Evolutionary conservation across 2,888 invertebrate species (phyloP), one percentile per base, ranked within the genome.

Genomic region (Gryllus longicercus): DNA sequence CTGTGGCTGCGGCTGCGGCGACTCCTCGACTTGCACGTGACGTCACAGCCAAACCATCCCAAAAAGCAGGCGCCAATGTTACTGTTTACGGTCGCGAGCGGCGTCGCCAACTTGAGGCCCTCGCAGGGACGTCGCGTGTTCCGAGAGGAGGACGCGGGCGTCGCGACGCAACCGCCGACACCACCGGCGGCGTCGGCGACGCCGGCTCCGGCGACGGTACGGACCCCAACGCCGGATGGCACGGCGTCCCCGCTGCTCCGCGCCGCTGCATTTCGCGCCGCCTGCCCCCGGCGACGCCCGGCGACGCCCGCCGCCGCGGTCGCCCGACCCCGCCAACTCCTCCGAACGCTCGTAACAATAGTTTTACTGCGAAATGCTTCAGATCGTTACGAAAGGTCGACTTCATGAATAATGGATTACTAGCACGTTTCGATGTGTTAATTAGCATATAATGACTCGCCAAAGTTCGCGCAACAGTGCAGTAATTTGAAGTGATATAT

Each of bases 51-150:
- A 63, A 63, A 63, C 63, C 16, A 63, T 63, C 63, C 8, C 63
- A 63, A 63, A 63, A 63, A 63, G 63, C 63, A 63, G 63, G 63
- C 63, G 63, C 63, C 63, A 63, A n/a, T n/a, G 63, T 63, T 63
- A 63, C 63, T 63, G 63, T 63, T 63, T 63, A n/a, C 63, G 63
- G 63, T 63, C 63, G 63, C 63, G 16, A n/a, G 14, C 63, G 63
- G 14, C 63, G 63, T n/a, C 63, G 63, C n/a, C n/a, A 14, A 63
- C 14, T 14, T 63, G 63, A 63, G 63, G 63, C 63, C 63, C 63
- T 18, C 63, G 14, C 63, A n/a, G 63, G 63, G 63, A 63, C 63
- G 63, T 63, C 63, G 63, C 63, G 63, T 63, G 63, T n/a, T 16
- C n/a, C 3, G 63, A 14, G 63, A 38, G 38, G 38, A 5, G 8